Evolutionary conservation across 2,113 vertebrate species (phyloP), one percentile per base, ranked within the genome.

Genomic region (Megaceryle torquata): DNA sequence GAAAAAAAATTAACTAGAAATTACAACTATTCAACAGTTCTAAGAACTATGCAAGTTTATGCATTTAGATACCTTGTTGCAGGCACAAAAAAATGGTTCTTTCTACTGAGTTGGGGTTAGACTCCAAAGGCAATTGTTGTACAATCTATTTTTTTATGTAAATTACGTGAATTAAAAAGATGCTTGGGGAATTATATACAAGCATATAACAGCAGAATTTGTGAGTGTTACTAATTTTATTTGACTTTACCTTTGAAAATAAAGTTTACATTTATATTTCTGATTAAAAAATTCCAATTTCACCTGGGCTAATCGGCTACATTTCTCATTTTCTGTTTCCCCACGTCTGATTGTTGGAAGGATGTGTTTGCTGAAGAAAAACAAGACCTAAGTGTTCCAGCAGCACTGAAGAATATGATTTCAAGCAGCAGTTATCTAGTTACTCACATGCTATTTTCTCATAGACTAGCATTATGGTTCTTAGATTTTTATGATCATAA

Each of bases 301-400:
- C 31, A 64, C 87, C 54, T 64, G 24, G 44, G 16, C 44, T 79
- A 88, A 69, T 50, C 68, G 50, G 8, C 24, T 93, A 57, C 2
- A 33, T 76, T 84, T 93, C 56, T 95, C n/a, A 82, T 91, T 91
- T 93, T 74, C 82, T 65, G 13, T 79, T 94, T 90, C n/a, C 7
- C 6, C 16, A 50, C 1, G 0, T 89, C 41, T 89, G 72, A 65
- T n/a, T 88, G 41, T 64, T 61, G n/a, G 72, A 96, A 82, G 35
- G 14, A 59, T 69, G 31, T 67, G 7, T 75, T 84, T 83, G 17
- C 54, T 88, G 64, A 86, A 83, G 17, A 44, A 83, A 93, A 89
- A 72, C 26, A 80, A 89, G 26, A 11, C 24, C 8, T 53, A 9
- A 70, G 19, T 91, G 29, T 89, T 88, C 54, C 31, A 91, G 33